Evolutionary conservation across 2,797 vertebrate genomes (phyloP).

Genomic region (Mallotus villosus): DNA sequence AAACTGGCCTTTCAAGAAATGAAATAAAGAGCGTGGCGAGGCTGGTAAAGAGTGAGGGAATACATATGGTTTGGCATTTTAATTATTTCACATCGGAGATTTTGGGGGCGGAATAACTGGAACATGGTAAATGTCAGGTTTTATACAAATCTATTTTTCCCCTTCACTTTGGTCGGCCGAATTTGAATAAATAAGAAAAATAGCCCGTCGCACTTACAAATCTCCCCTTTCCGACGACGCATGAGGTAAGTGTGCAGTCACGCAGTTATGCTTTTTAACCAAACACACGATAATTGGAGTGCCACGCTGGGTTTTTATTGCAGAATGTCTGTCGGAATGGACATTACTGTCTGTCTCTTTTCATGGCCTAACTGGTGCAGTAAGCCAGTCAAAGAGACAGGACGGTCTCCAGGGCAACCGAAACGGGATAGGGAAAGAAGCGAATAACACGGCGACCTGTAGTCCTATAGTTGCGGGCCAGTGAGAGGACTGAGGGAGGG

Average conservation of each 20-base stretch:
- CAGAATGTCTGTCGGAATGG: slow-evolving; percentile 14
- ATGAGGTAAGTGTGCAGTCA: slow-evolving; percentile 33
- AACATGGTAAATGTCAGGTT: slow-evolving; percentile 74
- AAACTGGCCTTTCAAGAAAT: slow-evolving; percentile 61
- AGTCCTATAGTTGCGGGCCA: background rate
- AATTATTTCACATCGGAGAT: slow-evolving; percentile 69
- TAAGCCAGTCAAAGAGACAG: background rate
- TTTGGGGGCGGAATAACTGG: slow-evolving; percentile 63
- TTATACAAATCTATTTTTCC: slow-evolving; percentile 60
- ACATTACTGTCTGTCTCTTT: background rate
- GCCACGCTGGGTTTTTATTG: slow-evolving; percentile 9
- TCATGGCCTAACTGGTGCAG: background rate
- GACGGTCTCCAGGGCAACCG: background rate
- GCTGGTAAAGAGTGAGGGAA: slow-evolving; percentile 65
- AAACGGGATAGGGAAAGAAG: background rate
- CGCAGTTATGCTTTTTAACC: slow-evolving; percentile 31
- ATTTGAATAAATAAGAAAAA: slow-evolving; percentile 46
- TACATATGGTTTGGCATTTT: slow-evolving; percentile 70
- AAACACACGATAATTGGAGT: slow-evolving; percentile 24
- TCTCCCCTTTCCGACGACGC: slow-evolving; percentile 29
- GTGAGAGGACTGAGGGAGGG: slow-evolving; percentile 10
- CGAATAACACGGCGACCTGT: background rate
- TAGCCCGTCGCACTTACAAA: slow-evolving; percentile 26
- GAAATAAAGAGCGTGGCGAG: slow-evolving; percentile 63
- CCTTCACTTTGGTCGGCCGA: slow-evolving; percentile 52